A percentile compares a stretch with the other conserved stretches of the same genome.
Conservation (phyloP, 2,113 vertebrate genomes). For the Calidris pygmaea region DNA sequence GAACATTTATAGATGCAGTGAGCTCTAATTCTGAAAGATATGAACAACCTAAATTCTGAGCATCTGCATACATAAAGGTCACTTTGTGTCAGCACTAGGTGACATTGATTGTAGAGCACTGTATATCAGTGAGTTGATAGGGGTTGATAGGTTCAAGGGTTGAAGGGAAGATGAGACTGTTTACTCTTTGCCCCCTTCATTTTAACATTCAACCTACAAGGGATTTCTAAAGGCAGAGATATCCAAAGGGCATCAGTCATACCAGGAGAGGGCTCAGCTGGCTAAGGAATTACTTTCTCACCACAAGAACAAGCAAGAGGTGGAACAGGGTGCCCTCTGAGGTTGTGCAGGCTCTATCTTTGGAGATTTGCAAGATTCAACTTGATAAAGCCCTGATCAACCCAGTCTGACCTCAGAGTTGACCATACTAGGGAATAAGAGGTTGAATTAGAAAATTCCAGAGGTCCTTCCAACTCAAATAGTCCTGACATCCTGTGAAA, state of each 20-base stretch:
- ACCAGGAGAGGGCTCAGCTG: background rate
- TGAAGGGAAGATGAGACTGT: background rate
- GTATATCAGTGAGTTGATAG: background rate
- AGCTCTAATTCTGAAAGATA: background rate
- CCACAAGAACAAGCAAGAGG: background rate
- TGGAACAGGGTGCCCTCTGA: background rate
- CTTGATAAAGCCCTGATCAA: background rate
- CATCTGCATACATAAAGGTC: background rate
- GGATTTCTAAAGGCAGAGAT: background rate
- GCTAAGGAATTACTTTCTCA: background rate
- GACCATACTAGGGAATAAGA: background rate
- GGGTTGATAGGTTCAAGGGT: background rate
- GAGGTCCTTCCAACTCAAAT: background rate
- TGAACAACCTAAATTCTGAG: background rate
- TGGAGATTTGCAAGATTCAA: background rate
- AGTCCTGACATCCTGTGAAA: background rate
- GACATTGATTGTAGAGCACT: background rate
- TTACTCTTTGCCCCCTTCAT: background rate
- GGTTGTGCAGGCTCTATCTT: background rate
- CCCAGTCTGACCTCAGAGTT: background rate
- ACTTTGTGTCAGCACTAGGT: background rate
- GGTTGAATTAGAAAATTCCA: background rate
- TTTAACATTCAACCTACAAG: background rate
- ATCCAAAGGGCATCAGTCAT: background rate
- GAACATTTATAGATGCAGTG: background rate